Conservation (phyloP, 30 jellyfish, hydroid and myxozoan species). For the Aurelia aurita complex sp. Pacific region DNA sequence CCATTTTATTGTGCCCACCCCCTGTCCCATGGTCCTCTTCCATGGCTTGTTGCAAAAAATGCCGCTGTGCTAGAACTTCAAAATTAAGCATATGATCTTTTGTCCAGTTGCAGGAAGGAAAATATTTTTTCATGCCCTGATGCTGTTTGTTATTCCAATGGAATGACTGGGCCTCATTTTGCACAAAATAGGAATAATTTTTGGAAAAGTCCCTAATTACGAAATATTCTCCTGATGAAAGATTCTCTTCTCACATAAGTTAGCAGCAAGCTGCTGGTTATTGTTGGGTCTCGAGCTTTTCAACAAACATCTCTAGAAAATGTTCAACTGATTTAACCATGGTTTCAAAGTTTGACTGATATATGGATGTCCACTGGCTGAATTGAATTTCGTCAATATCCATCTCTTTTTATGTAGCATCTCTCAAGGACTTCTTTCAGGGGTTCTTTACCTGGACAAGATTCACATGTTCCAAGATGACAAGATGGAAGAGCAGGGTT, state of each 20-base stretch:
- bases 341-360: constrained; percentile 42
- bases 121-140: too few species aligned
- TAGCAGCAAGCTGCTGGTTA: constrained; percentile 23
- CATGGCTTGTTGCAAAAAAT: too few species aligned
- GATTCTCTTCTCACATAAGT: neutral
- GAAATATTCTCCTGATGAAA: constrained; percentile 10
- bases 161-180: constrained; percentile 35
- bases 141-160: constrained; percentile 43
- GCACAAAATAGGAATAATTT: constrained; percentile 35
- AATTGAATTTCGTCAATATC: constrained; percentile 18
- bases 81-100: too few species aligned
- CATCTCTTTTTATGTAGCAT: neutral
- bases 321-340: neutral
- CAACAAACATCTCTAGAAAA: constrained; percentile 6
- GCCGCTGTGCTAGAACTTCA: too few species aligned
- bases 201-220: constrained; percentile 59
- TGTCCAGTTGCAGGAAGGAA: too few species aligned
- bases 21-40: too few species aligned
- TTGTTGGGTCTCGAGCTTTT: neutral
- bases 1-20: too few species aligned
- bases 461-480: constrained; percentile 15
- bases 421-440: constrained; percentile 19
- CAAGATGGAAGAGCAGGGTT: constrained; percentile 47
- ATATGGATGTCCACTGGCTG: constrained; percentile 41
- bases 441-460: neutral